Conservation (phyloP, 1,140 invertebrate genomes). For the Pogonognathellus flavescens region DNA sequence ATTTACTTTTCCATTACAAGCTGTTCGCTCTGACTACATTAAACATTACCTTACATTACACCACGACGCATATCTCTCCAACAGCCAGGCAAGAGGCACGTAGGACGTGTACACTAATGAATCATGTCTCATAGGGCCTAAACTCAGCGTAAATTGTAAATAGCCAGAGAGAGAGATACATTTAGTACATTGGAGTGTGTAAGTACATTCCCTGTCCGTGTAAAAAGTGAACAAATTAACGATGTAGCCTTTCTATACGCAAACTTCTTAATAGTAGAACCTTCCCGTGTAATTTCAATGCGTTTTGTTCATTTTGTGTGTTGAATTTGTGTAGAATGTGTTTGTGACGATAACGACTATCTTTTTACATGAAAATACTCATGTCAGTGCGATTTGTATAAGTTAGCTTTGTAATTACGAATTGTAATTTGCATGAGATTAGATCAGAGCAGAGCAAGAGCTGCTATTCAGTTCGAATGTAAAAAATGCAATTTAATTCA, state of each 20-base stretch:
- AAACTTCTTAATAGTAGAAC: not conserved
- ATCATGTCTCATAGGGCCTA: not conserved
- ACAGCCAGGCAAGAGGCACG: too few species aligned
- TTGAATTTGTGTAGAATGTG: conserved; percentile 4
- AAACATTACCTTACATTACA: not conserved
- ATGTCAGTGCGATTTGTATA: conserved; percentile 2
- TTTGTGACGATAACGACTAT: not conserved
- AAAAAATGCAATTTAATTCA: conserved; percentile 46
- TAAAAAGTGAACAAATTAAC: too few species aligned
- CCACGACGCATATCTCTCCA: too few species aligned
- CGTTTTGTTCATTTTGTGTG: not conserved
- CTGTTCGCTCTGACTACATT: conserved; percentile 3
- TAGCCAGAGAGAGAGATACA: not conserved
- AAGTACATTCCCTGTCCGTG: not conserved
- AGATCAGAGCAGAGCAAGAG: conserved; percentile 2
- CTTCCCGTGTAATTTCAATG: not conserved
- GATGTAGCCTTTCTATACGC: not conserved
- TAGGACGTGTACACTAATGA: not conserved
- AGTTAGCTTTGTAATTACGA: conserved; percentile 20
- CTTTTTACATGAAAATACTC: conserved; percentile 2
- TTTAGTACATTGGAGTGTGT: too few species aligned
- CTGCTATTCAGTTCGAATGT: conserved; percentile 2
- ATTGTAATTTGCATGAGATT: conserved; percentile 38
- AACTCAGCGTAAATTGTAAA: not conserved
- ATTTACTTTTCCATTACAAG: conserved; percentile 15